Conservation (phyloP, 2,113 vertebrate species). For the Malurus melanocephalus region DNA sequence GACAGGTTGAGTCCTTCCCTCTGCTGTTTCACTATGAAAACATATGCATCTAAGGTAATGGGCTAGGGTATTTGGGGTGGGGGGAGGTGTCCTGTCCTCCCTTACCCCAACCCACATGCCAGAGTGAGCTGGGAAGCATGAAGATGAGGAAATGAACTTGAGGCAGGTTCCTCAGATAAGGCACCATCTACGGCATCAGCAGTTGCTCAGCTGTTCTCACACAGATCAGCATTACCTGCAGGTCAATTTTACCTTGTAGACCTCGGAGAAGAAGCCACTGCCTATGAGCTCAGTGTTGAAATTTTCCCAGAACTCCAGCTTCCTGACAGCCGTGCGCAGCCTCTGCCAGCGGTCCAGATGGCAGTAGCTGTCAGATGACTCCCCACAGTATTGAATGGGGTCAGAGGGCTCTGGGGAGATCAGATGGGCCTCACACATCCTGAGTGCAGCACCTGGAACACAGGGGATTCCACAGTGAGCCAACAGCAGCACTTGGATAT, state of each 20-base stretch:
- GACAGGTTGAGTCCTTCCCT: neutral
- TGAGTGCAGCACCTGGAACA: neutral
- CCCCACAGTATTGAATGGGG: constrained; percentile 33
- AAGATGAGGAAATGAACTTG: neutral
- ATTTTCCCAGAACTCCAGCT: constrained; percentile 89
- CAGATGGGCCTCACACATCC: constrained; percentile 49
- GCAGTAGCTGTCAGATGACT: constrained; percentile 79
- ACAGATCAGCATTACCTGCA: neutral
- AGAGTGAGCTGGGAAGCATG: neutral
- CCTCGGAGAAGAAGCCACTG: constrained; percentile 87
- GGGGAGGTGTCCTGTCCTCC: neutral
- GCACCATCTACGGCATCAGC: neutral
- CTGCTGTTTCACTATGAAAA: neutral
- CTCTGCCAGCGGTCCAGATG: constrained; percentile 84
- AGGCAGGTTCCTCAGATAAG: neutral
- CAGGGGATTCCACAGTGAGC: neutral
- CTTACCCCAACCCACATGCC: neutral
- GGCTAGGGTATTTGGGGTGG: neutral
- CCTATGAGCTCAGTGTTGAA: constrained; percentile 81
- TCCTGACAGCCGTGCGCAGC: constrained; percentile 82
- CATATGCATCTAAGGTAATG: neutral
- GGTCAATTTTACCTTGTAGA: constrained; percentile 79
- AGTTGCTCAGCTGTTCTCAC: neutral
- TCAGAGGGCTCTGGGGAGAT: neutral
- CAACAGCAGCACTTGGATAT: neutral